A percentile compares a stretch with the other conserved stretches of the same genome.
These are phyloP conservation scores for Nephrotoma guestfalica DNA, from an alignment of 2,888 invertebrate genomes.

Conservation along the genomic window DNA sequence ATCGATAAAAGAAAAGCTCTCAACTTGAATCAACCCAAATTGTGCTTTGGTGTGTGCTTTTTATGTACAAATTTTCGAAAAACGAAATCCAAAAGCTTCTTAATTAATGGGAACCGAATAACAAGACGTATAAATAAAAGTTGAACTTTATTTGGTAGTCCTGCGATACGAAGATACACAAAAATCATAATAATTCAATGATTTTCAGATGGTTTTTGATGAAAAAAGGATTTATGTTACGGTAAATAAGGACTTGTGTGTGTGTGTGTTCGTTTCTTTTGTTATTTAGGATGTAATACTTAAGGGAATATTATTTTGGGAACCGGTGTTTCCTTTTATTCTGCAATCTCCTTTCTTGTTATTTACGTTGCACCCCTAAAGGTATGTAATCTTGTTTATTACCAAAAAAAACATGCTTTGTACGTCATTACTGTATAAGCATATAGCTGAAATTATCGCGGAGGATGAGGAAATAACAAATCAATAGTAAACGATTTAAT, in stretches of 20 bases:
- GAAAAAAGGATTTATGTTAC: not conserved
- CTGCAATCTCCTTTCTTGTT: not conserved
- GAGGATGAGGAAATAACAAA: too few relatives aligned
- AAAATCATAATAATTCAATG: not conserved
- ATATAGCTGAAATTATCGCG: too few relatives aligned
- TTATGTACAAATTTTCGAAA: not conserved
- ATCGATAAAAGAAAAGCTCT: not conserved
- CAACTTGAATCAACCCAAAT: not conserved
- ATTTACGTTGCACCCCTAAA: not conserved
- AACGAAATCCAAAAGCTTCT: not conserved
- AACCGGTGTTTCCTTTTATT: not conserved
- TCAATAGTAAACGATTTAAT: too few relatives aligned
- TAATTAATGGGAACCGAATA: not conserved
- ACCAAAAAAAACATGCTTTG: not conserved
- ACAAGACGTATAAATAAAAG: not conserved
- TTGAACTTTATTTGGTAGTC: not conserved
- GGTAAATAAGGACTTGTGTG: not conserved
- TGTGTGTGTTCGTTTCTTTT: not conserved
- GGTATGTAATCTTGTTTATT: not conserved
- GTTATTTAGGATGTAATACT: not conserved
- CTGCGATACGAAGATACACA: not conserved
- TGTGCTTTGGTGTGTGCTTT: not conserved
- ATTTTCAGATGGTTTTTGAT: not conserved
- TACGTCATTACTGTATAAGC: not conserved
- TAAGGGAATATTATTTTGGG: not conserved